These are phyloP conservation scores for Amniataba percoides DNA, from an alignment of 2,797 vertebrate genomes.

Conservation along the genomic window DNA sequence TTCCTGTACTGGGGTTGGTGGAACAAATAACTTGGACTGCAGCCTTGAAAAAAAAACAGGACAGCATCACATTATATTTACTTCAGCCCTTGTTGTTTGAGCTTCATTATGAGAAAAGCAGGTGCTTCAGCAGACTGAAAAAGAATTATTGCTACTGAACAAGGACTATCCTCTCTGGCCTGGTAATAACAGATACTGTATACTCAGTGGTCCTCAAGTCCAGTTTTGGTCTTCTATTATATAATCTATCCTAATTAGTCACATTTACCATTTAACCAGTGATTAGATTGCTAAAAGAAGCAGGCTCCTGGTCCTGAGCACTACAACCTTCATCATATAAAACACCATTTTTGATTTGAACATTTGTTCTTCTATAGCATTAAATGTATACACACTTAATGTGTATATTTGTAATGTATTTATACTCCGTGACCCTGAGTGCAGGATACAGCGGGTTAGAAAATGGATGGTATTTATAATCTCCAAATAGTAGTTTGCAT, in stretches of 20 bases:
- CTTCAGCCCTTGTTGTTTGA: constrained; percentile 27
- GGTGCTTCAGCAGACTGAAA: constrained; percentile 27
- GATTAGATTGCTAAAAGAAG: neutral
- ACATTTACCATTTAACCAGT: neutral
- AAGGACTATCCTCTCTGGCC: neutral
- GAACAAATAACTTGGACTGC: constrained; percentile 21
- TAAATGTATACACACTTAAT: neutral
- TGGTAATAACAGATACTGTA: neutral
- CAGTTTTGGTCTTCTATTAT: neutral
- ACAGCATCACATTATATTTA: constrained; percentile 15
- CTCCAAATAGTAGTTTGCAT: neutral
- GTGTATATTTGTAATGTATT: no score
- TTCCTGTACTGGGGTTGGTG: neutral
- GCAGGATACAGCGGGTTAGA: no score
- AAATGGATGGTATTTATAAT: neutral
- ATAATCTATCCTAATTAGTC: neutral
- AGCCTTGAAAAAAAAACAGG: constrained; percentile 46
- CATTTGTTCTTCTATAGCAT: neutral
- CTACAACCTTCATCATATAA: neutral
- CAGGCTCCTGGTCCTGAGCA: neutral
- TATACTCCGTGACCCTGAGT: no score
- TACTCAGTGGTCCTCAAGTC: neutral
- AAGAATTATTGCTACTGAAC: neutral
- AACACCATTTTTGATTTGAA: neutral
- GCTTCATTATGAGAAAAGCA: constrained; percentile 21